Evolutionary conservation across 2,797 vertebrate species (phyloP), one percentile per base, ranked within the genome.

Genomic region (Pristis pectinata): DNA sequence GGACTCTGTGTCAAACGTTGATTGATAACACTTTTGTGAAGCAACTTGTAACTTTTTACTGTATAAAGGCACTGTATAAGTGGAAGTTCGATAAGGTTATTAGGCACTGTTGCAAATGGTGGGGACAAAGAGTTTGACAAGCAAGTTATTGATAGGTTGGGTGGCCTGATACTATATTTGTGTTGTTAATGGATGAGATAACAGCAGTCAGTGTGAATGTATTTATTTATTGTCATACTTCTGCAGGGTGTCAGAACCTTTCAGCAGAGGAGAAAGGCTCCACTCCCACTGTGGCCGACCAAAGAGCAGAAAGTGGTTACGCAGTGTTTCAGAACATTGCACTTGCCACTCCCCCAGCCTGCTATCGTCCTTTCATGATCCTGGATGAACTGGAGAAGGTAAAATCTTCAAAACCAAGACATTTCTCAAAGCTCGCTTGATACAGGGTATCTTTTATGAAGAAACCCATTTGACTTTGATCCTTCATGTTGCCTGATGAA

Each of bases 371-470:
- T 0, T 82, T 96, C 95, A 94, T 95, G 41, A 95, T 95, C 22
- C 56, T 95, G 85, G 95, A 95, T 1, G 56, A 95, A 93, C 0
- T 95, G 83, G 95, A 41, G 0, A 94, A 97, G 96, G 96, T 97
- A 95, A 95, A 95, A 61, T 11, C 94, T 95, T 0, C 0, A 92
- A 94, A 94, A 95, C 95, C 67, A 59, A 95, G 37, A 70, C 49
- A n/a, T 13, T 95, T 95, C 87, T 95, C 95, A 93, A 94, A 93
- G 85, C 94, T 94, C 93, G 94, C 89, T 94, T 44, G 76, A 76
- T 77, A 91, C 95, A 95, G 94, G 93, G 94, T 59, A 94, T 95
- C 91, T 83, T 94, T 95, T 87, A 80, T 64, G 93, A 67, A 76
- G 49, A 67, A 94, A 94, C 83, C 94, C 17, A 22, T 89, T 85